Base-by-base conservation (phyloP, 1,140 invertebrate species). In the Diabrotica virgifera region DNA sequence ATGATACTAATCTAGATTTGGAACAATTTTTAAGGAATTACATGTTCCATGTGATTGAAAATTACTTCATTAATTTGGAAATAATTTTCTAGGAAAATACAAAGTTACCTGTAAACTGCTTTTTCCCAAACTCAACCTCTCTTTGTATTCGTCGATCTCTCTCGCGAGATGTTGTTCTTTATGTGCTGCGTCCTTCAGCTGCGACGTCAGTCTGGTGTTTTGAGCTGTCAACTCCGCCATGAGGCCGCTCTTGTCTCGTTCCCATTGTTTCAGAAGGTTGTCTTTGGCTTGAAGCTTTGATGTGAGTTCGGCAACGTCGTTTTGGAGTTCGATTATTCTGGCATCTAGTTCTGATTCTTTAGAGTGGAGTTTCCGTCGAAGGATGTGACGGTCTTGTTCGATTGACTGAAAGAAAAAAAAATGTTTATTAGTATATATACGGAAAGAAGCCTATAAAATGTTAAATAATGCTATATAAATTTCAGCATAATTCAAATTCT, bases 351-450 rank as follows among this genome's bases (percentile, higher is more conserved):
- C 95, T 11, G 91, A 89, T 78, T 93, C 89, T 9, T 89, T 86
- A 10, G 91, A 88, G 60, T 93, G 90, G 70, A 97, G 80, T 74
- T 92, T 91, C 40, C 94, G 84, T 53, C 91, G 84, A 8, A 97
- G 82, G 9, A 91, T 83, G 79, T 97, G 92, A 71, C 94, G 91
- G 80, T 97, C 94, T 81, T 97, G 95, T 81, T 97, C 94, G 77
- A 97, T 85, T 76, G 90, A 87, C 95, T 98, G 83, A 12, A 83
- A 79, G 24, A 24, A 24, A 24, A 24, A 24, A 4, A 24, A 24
- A 24, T 2, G 1, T 24, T 24, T 24, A 24, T 24, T 24, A 24
- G 24, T 24, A 4, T 24, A 4, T 2, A 24, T 24, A 24, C 24
- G 24, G 24, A 24, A 24, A 24, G 4, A 1, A 2, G 4, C 4